Base-by-base conservation (phyloP, 2,113 vertebrate species). In the Notarius lentiginosus region DNA sequence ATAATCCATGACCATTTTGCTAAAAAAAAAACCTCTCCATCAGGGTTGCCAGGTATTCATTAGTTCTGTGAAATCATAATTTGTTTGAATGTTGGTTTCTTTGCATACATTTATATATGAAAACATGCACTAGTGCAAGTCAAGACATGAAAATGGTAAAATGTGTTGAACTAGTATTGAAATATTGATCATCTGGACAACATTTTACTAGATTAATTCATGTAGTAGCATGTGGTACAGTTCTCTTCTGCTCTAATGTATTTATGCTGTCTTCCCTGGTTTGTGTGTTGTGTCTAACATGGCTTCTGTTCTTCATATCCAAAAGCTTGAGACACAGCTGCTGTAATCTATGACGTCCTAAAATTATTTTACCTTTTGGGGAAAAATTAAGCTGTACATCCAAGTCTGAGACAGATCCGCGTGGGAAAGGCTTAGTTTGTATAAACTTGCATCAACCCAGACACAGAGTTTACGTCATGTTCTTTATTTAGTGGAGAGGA, bases 391-490 rank as follows among this genome's bases (percentile, higher is more conserved):
- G 14, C 34, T 51, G 30, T 7, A 22, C 41, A 12, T 55, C 49
- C 22, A 9, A 49, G 83, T 5, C 24, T 65, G 72, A 77, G 47
- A n/a, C 22, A 63, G 55, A 77, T 51, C 41, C 2, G 56, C 9
- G 24, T 85, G 84, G 82, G 66, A 72, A 76, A 22, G 15, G 30
- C 30, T 49, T 15, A 30, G 7, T 53, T 51, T 76, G n/a, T 63
- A 61, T 76, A 61, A 60, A 41, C 22, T 47, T 61, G 10, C n/a
- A 82, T 8, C 1, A 65, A 51, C 30, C 51, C 84, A 66, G 75
- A 85, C 84, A 61, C 55, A 24, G 12, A 24, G 49, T 66, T 79
- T 85, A 79, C 84, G 55, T 85, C 53, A 79, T 79, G 53, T 79
- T 58, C 53, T 58, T 30, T 79, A 41, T 58, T 79, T 34, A 79